A percentile compares a stretch with the other conserved stretches of the same genome.
Evolutionary conservation across 2,797 vertebrate genomes (phyloP).

Genomic region (Moxostoma hubbsi): DNA sequence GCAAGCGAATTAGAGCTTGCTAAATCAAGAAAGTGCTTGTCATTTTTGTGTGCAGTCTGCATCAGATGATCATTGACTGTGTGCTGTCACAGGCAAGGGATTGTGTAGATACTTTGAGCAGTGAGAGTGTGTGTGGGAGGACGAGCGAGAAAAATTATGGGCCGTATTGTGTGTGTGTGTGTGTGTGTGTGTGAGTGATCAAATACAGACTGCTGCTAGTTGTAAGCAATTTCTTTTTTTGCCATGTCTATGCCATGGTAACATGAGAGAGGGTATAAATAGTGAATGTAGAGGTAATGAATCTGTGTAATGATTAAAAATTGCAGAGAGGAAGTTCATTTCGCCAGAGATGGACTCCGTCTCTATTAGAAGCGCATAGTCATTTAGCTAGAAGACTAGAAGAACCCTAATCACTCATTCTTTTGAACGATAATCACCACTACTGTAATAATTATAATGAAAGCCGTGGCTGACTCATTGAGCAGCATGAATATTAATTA

Average conservation of each 20-base stretch:
- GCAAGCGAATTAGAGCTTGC: background rate
- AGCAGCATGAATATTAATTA: background rate
- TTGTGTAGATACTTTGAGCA: background rate
- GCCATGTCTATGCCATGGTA: conserved; percentile 34
- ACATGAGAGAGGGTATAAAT: conserved; percentile 48
- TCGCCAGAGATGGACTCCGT: background rate
- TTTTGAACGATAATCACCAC: too few species aligned
- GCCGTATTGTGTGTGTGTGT: background rate
- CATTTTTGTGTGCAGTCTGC: background rate
- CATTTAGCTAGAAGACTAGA: too few species aligned
- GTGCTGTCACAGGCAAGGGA: background rate
- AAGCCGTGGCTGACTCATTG: too few species aligned
- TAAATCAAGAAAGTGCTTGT: background rate
- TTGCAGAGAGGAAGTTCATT: conserved; percentile 31
- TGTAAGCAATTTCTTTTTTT: conserved; percentile 35
- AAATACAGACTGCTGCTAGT: conserved; percentile 22
- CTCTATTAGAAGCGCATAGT: too few species aligned
- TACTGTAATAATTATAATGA: too few species aligned
- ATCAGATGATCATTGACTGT: conserved; percentile 35
- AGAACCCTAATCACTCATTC: too few species aligned
- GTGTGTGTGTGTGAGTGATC: conserved; percentile 1
- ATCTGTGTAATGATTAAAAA: conserved; percentile 42
- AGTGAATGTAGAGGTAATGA: conserved; percentile 45
- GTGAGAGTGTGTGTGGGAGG: background rate
- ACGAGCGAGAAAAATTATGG: background rate